phyloP scores from a whole-genome alignment of 2,797 vertebrate species.

The Masticophis lateralis region DNA sequence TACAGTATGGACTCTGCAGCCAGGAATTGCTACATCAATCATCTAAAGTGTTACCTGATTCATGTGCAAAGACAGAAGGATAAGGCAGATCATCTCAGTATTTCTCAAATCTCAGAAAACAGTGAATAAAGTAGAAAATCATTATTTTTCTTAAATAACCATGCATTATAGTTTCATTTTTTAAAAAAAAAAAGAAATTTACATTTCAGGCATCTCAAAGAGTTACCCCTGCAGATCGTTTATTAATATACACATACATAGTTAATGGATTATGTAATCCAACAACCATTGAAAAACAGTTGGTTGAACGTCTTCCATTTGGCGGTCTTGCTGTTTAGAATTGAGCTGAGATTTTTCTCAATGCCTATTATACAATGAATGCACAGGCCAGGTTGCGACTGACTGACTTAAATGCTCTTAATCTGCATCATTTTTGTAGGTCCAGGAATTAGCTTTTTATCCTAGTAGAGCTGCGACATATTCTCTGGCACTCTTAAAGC shows the following conservation, averaged over 20 bases:
- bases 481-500: background rate
- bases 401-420: background rate
- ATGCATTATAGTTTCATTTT: background rate
- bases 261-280: background rate
- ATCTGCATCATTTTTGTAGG: background rate
- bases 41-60: background rate
- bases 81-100: background rate
- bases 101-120: background rate
- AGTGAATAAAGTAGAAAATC: background rate
- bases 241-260: background rate
- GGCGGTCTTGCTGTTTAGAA: background rate
- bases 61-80: background rate
- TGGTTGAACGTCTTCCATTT: background rate
- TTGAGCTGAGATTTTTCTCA: background rate
- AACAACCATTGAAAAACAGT: background rate
- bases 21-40: background rate
- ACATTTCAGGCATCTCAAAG: background rate
- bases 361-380: background rate
- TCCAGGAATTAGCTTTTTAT: background rate
- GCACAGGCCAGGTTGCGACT: background rate
- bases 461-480: background rate
- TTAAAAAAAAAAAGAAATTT: background rate
- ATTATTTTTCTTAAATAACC: background rate
- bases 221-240: background rate
- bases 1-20: background rate